Evolutionary conservation across 2,888 invertebrate species (phyloP).

Genomic region (Chrysopilus asiliformis): DNA sequence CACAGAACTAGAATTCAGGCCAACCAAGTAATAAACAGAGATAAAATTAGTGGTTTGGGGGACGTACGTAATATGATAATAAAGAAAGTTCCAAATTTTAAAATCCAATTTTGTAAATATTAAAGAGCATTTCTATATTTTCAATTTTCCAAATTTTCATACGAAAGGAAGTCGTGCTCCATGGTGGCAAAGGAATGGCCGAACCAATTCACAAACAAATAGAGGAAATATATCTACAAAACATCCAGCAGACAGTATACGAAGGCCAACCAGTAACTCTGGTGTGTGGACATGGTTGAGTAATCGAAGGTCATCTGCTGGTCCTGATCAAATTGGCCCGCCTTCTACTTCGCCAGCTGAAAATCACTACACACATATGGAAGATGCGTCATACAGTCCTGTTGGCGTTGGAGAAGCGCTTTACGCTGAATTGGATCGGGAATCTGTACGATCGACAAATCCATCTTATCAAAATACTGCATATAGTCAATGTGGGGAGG

Average conservation of each 20-base stretch:
- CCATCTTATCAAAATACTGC: constrained; percentile 61
- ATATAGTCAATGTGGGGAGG: constrained; percentile 42
- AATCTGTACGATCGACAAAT: constrained; percentile 38
- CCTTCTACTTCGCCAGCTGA: constrained; percentile 44
- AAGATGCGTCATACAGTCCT: constrained; percentile 45
- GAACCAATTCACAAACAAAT: constrained; percentile 28
- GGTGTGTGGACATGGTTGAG: constrained; percentile 36
- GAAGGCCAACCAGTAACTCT: constrained; percentile 35
- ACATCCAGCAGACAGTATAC: constrained; percentile 36
- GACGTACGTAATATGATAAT: too few species aligned
- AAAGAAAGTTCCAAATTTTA: too few species aligned
- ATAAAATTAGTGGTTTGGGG: too few species aligned
- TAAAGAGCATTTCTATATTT: not conserved
- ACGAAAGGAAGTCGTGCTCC: constrained; percentile 33
- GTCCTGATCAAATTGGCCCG: constrained; percentile 39
- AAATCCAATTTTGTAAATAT: too few species aligned
- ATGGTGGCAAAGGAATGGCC: constrained; percentile 37
- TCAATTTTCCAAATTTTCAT: constrained; percentile 1
- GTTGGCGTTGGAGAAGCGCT: constrained; percentile 48
- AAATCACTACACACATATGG: constrained; percentile 62
- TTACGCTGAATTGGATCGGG: constrained; percentile 56
- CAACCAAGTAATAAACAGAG: too few species aligned
- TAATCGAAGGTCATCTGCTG: constrained; percentile 31
- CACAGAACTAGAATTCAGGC: too few species aligned
- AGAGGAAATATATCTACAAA: constrained; percentile 33